These are phyloP conservation scores for Vombatus ursinus DNA, from an alignment of 2,113 vertebrate genomes.

Conservation along the genomic window DNA sequence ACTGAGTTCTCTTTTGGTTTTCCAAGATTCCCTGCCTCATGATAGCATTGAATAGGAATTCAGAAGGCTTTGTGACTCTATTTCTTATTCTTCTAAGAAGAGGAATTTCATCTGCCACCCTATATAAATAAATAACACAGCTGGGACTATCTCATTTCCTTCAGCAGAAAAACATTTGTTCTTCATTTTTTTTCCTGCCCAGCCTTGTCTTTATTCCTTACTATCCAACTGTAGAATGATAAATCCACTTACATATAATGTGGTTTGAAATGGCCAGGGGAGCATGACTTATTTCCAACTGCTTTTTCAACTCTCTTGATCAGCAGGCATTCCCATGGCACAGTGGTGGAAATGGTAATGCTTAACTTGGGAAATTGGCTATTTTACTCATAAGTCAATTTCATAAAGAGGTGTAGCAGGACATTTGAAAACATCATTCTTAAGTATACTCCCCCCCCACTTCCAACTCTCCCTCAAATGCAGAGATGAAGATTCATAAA, in stretches of 20 bases:
- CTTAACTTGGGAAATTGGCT: background rate
- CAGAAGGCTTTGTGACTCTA: conserved; percentile 22
- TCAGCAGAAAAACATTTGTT: conserved; percentile 36
- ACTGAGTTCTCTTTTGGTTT: conserved; percentile 46
- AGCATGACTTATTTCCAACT: background rate
- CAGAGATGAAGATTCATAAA: background rate
- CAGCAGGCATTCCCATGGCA: background rate
- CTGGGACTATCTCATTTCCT: conserved; percentile 5
- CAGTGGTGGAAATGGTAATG: background rate
- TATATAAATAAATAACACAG: conserved; percentile 32
- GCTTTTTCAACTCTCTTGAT: background rate
- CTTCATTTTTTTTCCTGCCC: background rate
- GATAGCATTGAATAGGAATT: conserved; percentile 52
- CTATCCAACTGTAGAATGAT: conserved; percentile 30
- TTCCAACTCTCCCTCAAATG: background rate
- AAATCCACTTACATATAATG: conserved; percentile 33
- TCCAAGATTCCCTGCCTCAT: conserved; percentile 28
- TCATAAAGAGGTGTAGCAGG: background rate
- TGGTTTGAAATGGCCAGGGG: conserved; percentile 43
- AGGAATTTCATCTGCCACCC: conserved; percentile 57
- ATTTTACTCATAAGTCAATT: background rate
- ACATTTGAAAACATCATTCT: background rate
- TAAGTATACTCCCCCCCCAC: too few relatives aligned
- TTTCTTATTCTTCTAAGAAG: background rate
- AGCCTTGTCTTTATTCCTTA: background rate